Evolutionary conservation across 2,113 vertebrate species (phyloP).

Genomic region (Stercorarius parasiticus): DNA sequence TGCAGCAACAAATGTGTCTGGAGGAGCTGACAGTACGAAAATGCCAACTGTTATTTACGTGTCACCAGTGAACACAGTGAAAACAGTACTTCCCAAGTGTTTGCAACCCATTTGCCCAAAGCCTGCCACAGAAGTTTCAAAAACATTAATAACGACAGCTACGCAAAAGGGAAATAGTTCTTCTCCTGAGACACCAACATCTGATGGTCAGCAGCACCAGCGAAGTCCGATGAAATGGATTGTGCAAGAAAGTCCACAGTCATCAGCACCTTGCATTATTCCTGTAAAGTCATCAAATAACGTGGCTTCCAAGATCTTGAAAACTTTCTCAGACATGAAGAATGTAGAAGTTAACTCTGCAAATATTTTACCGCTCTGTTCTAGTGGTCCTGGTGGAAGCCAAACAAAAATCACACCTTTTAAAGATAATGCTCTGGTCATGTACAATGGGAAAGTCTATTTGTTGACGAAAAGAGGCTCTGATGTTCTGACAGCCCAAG

Average conservation of each 20-base stretch:
- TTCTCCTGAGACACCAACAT: not conserved
- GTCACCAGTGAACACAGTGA: constrained; percentile 82
- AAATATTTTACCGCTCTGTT: constrained; percentile 44
- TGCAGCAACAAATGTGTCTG: constrained; percentile 42
- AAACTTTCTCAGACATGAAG: constrained; percentile 68
- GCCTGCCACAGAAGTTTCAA: constrained; percentile 20
- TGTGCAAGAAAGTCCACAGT: constrained; percentile 75
- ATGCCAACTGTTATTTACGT: constrained; percentile 74
- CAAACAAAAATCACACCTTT: constrained; percentile 58
- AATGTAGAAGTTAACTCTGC: not conserved
- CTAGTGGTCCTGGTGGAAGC: not conserved
- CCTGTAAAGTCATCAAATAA: constrained; percentile 76
- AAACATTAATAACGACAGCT: constrained; percentile 37
- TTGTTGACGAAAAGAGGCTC: constrained; percentile 78
- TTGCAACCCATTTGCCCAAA: constrained; percentile 44
- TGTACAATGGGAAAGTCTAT: constrained; percentile 86
- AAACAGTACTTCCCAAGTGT: constrained; percentile 36
- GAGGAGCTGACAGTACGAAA: constrained; percentile 48
- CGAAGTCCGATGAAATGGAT: constrained; percentile 82
- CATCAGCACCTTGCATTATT: constrained; percentile 64
- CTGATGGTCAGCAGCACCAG: constrained; percentile 56
- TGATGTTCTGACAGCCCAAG: constrained; percentile 38
- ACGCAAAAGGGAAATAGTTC: not conserved
- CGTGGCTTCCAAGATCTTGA: constrained; percentile 77
- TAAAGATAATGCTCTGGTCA: constrained; percentile 82